Evolutionary conservation across 2,888 invertebrate genomes (phyloP).

Genomic region (Horisme vitalbata): DNA sequence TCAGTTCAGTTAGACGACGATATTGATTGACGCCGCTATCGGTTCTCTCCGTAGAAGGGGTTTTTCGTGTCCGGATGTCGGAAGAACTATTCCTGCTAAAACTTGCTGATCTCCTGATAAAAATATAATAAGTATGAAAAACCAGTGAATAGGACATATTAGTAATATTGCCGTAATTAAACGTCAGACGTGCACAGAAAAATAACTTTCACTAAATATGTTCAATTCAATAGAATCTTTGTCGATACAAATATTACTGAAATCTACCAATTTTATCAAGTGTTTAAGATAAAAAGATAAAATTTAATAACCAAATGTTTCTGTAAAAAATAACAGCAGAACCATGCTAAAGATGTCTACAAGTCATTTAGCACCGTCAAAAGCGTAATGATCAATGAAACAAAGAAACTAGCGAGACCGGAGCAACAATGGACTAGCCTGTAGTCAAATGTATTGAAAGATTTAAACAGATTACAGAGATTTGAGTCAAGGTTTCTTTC

Average conservation of each 20-base stretch:
- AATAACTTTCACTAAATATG: slow-evolving; percentile 27
- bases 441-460: slow-evolving; percentile 22
- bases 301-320: not conserved
- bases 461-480: slow-evolving; percentile 57
- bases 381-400: slow-evolving; percentile 24
- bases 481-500: slow-evolving; percentile 59
- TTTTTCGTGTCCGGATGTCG: slow-evolving; percentile 20
- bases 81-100: slow-evolving; percentile 8
- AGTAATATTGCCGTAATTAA: slow-evolving; percentile 31
- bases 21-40: slow-evolving; percentile 32
- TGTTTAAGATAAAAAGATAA: not conserved
- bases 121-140: slow-evolving; percentile 22
- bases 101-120: too few species aligned
- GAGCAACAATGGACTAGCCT: slow-evolving; percentile 43
- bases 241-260: not conserved
- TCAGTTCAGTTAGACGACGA: slow-evolving; percentile 33
- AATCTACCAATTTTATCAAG: not conserved
- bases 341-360: too few species aligned
- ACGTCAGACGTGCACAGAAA: slow-evolving; percentile 31
- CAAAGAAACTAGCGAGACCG: slow-evolving; percentile 37
- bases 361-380: slow-evolving; percentile 15
- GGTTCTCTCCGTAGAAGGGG: slow-evolving; percentile 14
- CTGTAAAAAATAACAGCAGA: too few species aligned
- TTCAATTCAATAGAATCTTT: slow-evolving; percentile 11
- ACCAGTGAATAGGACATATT: slow-evolving; percentile 8